Conservation (phyloP, 2,113 vertebrate genomes). For the Dromas ardeola region DNA sequence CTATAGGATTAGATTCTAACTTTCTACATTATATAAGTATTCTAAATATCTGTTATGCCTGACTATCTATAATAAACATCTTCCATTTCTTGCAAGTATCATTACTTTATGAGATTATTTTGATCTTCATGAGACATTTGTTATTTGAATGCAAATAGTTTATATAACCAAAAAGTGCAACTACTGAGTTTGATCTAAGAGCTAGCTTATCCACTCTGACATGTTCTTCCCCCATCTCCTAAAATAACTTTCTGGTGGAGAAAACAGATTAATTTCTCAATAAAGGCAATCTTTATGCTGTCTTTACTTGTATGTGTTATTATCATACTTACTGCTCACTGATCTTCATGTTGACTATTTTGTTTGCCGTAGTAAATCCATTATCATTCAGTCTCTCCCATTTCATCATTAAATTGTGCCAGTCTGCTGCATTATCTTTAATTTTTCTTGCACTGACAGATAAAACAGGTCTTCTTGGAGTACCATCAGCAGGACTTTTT, state of each 20-base stretch:
- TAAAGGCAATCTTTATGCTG: background rate
- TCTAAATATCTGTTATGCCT: background rate
- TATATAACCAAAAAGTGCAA: background rate
- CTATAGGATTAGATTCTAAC: background rate
- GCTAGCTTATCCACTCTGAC: background rate
- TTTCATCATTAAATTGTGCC: slow-evolving; percentile 91
- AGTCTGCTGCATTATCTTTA: slow-evolving; percentile 93
- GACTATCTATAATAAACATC: background rate
- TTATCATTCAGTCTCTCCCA: slow-evolving; percentile 87
- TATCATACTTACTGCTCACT: slow-evolving; percentile 74
- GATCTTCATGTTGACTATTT: slow-evolving; percentile 83
- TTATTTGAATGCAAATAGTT: background rate
- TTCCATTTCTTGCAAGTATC: background rate
- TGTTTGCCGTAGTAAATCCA: slow-evolving; percentile 77
- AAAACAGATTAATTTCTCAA: background rate
- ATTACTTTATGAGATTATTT: background rate
- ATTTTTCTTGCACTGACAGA: slow-evolving; percentile 89
- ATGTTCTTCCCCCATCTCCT: background rate
- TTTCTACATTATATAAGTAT: background rate
- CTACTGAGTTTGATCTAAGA: background rate
- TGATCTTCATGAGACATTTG: background rate
- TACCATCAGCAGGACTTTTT: slow-evolving; percentile 53
- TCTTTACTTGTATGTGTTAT: background rate
- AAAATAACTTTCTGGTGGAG: background rate
- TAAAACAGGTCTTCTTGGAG: slow-evolving; percentile 80